Base-by-base conservation (phyloP, 2,888 invertebrate genomes). In the Leucania comma region DNA sequence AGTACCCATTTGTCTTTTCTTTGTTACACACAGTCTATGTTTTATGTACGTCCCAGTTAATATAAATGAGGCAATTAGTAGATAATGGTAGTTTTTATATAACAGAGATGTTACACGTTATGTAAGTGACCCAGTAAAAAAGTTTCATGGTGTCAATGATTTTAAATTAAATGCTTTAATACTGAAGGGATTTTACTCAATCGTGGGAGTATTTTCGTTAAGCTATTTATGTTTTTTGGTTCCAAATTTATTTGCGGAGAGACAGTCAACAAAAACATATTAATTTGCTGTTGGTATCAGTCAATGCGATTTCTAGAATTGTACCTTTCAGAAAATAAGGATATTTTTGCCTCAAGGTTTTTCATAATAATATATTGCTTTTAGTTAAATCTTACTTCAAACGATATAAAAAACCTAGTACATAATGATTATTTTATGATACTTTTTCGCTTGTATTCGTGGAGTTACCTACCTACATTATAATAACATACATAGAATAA, bases 51-150 rank as follows among this genome's bases (percentile, higher is more conserved):
- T 76, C 75, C 73, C 78, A 82, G 79, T 85, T 81, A 86, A 88
- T 86, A 88, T 83, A 87, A 85, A 89, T 88, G 89, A 83, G 79
- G 81, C 86, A 87, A 89, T 89, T 88, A 88, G 83, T 73, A 72
- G 70, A 76, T 84, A 86, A 87, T 84, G 83, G 75, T 82, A 84
- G 82, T 83, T 88, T 88, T 86, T 84, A 61, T 74, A 72, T 75
- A 69, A 75, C 70, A 46, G 46, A 75, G 68, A 76, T 65, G 73
- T 60, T 53, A 58, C 57, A 58, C 48, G 70, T 74, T 72, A 75
- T 59, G 50, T 71, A 69, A 79, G 35, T 51, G 62, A 73, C 29
- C 50, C n/a, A 58, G 64, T 38, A 29, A 59, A 42, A 61, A 72
- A 59, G 32, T 82, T 74, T 64, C 53, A 61, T 68, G 63, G 20